Conservation (phyloP, 2,113 vertebrate genomes). For the Panthera tigris region DNA sequence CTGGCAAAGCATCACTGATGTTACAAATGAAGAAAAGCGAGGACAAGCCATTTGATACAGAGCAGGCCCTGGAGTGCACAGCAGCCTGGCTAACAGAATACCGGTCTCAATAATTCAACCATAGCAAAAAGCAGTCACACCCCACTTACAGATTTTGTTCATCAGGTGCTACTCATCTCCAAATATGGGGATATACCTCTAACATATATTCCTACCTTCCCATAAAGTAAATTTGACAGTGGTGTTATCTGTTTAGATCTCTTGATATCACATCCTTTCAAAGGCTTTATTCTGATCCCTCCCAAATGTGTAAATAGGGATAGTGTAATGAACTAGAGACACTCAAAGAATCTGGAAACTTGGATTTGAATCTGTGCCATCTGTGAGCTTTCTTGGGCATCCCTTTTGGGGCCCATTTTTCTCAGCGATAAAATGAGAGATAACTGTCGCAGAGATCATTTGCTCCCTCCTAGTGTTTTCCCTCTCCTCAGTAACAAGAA, state of each 20-base stretch:
- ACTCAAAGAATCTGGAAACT: not conserved
- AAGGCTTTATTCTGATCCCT: not conserved
- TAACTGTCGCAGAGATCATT: not conserved
- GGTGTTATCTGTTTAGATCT: not conserved
- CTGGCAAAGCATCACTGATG: not conserved
- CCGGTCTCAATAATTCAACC: not conserved
- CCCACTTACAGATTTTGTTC: not conserved
- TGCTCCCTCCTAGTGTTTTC: not conserved
- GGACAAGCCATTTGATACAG: not conserved
- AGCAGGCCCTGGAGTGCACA: not conserved
- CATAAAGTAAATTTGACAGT: not conserved
- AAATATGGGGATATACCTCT: not conserved
- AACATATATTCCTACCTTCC: not conserved
- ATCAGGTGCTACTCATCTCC: not conserved
- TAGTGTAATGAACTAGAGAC: not conserved
- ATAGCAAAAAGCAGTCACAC: not conserved
- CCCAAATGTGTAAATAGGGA: not conserved
- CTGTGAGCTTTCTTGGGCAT: not conserved
- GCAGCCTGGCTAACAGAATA: not conserved
- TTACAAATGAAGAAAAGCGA: constrained; percentile 39
- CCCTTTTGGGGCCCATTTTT: not conserved
- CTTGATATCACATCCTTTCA: not conserved
- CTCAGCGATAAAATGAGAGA: not conserved
- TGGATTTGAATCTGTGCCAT: not conserved
- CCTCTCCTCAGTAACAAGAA: not conserved